Evolutionary conservation across 2,797 vertebrate species (phyloP).

Genomic region (Melanotaenia boesemani): DNA sequence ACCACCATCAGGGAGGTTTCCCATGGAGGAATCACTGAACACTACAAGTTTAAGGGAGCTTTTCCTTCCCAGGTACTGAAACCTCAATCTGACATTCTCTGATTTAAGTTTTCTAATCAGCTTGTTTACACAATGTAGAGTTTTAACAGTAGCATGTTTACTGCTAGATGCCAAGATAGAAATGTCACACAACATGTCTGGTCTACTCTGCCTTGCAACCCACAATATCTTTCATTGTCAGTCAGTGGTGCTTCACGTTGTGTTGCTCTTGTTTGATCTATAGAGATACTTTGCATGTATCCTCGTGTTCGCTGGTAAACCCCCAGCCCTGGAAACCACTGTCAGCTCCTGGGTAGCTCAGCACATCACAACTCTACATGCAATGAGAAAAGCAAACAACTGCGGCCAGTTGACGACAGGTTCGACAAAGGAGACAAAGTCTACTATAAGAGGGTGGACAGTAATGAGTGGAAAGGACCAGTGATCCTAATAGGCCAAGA

Average conservation of each 20-base stretch:
- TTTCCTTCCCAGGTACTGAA: no score
- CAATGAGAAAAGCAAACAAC: no score
- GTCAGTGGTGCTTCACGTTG: neutral
- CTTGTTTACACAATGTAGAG: neutral
- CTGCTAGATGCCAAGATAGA: neutral
- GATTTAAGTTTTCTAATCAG: conserved; percentile 10
- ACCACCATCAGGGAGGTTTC: no score
- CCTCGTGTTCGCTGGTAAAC: no score
- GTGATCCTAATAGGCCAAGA: neutral
- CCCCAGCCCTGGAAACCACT: no score
- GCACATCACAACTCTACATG: no score
- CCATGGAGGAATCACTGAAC: no score
- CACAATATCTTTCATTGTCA: neutral
- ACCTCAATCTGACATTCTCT: neutral
- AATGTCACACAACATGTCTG: conserved; percentile 12
- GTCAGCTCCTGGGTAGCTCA: no score
- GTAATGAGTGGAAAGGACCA: neutral
- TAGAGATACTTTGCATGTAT: neutral
- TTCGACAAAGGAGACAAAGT: conserved; percentile 23
- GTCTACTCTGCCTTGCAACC: no score
- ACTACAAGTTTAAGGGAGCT: no score
- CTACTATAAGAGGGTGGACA: neutral
- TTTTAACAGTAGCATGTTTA: no score
- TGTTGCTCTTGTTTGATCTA: neutral
- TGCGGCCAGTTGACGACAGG: conserved; percentile 27